phyloP scores from a whole-genome alignment of 2,113 vertebrate genomes.

The Martes martes region DNA sequence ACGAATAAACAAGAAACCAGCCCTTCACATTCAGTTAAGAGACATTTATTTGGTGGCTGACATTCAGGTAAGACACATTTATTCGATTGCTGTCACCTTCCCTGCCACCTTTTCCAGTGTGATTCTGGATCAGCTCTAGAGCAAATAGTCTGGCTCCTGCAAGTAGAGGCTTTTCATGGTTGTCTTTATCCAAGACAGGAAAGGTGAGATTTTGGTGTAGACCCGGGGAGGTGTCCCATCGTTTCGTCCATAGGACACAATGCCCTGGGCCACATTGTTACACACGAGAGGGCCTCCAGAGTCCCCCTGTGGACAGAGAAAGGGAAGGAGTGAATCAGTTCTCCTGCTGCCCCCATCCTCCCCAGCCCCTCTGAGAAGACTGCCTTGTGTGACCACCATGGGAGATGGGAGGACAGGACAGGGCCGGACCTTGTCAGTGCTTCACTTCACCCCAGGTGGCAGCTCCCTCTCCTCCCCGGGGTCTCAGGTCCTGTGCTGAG shows the following conservation, averaged over 20 bases:
- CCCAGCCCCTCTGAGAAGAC: no score
- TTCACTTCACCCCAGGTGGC: background rate
- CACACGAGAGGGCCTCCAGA: conserved; percentile 55
- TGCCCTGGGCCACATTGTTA: conserved; percentile 3
- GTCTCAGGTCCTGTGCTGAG: rapidly evolving
- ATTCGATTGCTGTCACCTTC: background rate
- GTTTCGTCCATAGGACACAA: rapidly evolving
- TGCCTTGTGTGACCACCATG: rapidly evolving
- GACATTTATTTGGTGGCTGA: conserved; percentile 36
- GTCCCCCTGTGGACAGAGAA: conserved; percentile 41
- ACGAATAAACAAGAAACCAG: background rate
- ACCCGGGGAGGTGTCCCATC: background rate
- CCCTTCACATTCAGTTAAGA: background rate
- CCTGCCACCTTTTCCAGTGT: rapidly evolving
- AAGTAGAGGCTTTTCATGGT: background rate
- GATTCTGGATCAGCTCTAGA: background rate
- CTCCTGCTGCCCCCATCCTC: background rate
- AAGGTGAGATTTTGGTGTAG: conserved; percentile 43
- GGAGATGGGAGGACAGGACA: background rate
- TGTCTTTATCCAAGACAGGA: conserved; percentile 57
- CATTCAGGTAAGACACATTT: background rate
- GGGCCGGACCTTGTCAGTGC: background rate
- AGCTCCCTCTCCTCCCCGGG: background rate
- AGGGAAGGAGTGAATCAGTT: background rate
- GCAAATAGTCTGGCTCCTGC: background rate